Conservation (phyloP, 35 echinoderm and acorn worm genomes). For the Patiria miniata region DNA sequence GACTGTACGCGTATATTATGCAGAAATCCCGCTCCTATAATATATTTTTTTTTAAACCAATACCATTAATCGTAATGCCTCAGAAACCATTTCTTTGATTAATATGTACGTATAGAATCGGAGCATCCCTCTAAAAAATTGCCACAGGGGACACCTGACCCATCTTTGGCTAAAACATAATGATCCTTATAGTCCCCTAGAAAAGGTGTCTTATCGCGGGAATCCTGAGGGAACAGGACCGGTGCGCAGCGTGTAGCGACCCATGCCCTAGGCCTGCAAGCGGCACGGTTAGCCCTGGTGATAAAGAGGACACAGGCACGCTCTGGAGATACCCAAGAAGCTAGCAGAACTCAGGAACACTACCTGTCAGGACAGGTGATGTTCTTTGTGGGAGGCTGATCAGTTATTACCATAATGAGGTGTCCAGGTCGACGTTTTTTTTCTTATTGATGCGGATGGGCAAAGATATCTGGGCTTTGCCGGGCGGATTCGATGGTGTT, state of each 20-base stretch:
- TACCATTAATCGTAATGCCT: too few species aligned
- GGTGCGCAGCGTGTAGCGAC: background rate
- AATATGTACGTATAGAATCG: background rate
- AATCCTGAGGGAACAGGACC: background rate
- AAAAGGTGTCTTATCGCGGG: background rate
- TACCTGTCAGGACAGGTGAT: background rate
- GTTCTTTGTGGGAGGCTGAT: constrained; percentile 1
- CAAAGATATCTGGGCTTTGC: too few species aligned
- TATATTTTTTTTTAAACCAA: too few species aligned
- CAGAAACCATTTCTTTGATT: constrained; percentile 5
- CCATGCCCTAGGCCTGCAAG: background rate
- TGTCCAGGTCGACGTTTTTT: background rate
- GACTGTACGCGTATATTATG: too few species aligned
- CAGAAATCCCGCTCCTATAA: too few species aligned
- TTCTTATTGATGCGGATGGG: background rate
- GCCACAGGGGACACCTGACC: constrained; percentile 23
- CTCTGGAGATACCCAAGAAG: background rate
- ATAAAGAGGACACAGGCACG: background rate
- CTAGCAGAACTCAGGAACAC: background rate
- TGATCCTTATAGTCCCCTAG: background rate
- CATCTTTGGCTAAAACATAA: background rate
- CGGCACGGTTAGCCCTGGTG: background rate
- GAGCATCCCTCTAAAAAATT: background rate
- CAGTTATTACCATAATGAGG: constrained; percentile 1
- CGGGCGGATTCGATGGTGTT: too few species aligned